phyloP scores from a whole-genome alignment of 1,140 invertebrate genomes.

The Antheraea pernyi region DNA sequence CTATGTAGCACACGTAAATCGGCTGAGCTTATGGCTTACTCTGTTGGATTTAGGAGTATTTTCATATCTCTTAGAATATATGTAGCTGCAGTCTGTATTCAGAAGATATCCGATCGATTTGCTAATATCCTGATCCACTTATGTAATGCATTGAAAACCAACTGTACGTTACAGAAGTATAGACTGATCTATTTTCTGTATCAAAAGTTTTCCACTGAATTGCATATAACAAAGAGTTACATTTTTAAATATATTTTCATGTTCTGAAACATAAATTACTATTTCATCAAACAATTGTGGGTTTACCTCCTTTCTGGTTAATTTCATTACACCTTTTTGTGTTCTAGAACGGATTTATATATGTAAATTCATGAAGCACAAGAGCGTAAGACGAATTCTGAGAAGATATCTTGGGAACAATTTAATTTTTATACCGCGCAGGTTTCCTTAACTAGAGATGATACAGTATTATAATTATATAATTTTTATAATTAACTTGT shows the following conservation, averaged over 20 bases:
- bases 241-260: background rate
- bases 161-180: slow-evolving; percentile 25
- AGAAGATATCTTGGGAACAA: no score
- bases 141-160: slow-evolving; percentile 28
- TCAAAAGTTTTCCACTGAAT: background rate
- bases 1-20: slow-evolving; percentile 41
- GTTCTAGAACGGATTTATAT: no score
- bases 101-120: slow-evolving; percentile 27
- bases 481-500: no score
- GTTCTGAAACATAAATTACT: background rate
- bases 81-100: slow-evolving; percentile 42
- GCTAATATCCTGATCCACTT: slow-evolving; percentile 31
- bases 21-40: slow-evolving; percentile 53
- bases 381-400: no score
- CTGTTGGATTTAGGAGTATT: slow-evolving; percentile 57
- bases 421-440: no score
- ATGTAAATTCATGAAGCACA: no score
- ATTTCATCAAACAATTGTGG: background rate
- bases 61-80: slow-evolving; percentile 50
- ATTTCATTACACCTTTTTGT: no score
- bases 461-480: no score
- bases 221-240: background rate
- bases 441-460: no score
- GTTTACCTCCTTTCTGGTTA: no score
- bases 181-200: slow-evolving; percentile 7